A percentile compares a stretch with the other conserved stretches of the same genome.
Evolutionary conservation across 2,113 vertebrate genomes (phyloP).

Genomic region (Craseonycteris thonglongyai): DNA sequence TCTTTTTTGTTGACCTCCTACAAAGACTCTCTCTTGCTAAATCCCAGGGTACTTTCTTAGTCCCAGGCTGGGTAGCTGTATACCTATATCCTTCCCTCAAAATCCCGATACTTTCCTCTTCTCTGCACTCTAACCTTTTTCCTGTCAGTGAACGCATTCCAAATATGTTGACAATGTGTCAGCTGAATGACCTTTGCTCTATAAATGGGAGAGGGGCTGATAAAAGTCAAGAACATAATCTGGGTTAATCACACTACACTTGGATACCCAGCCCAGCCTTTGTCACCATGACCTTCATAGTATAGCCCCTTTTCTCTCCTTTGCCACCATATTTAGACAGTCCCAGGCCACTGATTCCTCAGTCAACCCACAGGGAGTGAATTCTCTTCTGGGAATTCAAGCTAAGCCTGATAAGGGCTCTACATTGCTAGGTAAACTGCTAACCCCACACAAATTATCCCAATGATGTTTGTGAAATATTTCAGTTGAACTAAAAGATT

Average conservation of each 20-base stretch:
- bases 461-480: constrained; percentile 55
- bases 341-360: fast-evolving
- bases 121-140: neutral
- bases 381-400: neutral
- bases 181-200: neutral
- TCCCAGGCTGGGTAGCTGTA: neutral
- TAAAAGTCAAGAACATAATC: neutral
- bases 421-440: neutral
- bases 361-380: neutral
- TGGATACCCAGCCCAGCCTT: neutral
- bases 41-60: neutral
- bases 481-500: constrained; percentile 52
- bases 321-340: neutral
- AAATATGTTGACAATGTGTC: neutral
- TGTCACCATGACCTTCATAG: neutral
- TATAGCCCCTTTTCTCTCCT: neutral
- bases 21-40: neutral
- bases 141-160: neutral
- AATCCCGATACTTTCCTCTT: neutral
- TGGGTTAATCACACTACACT: neutral
- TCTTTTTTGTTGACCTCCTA: neutral
- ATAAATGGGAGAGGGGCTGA: neutral
- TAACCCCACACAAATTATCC: constrained; percentile 30
- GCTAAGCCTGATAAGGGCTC: neutral
- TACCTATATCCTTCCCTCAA: neutral